These are phyloP conservation scores for Gallinago jamesoni DNA, from an alignment of 2,113 vertebrate species.

Conservation along the genomic window DNA sequence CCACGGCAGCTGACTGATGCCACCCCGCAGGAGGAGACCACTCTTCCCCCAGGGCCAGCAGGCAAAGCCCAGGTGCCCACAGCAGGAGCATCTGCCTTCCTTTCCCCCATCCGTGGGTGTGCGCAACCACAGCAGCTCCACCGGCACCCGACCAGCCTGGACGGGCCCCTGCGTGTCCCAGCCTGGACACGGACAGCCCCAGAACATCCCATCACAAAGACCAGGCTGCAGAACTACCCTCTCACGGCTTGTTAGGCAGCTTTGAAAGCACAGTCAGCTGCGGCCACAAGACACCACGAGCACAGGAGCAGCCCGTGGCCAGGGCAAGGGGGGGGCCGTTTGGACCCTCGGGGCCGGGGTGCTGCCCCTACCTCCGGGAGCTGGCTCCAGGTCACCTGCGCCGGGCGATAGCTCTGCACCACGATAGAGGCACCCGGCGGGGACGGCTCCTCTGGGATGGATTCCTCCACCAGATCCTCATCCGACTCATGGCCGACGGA, in stretches of 20 bases:
- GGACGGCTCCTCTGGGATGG: constrained; percentile 56
- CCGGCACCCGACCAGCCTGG: not conserved
- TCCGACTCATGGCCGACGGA: constrained; percentile 82
- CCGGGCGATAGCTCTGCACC: constrained; percentile 86
- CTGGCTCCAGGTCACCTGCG: constrained; percentile 92
- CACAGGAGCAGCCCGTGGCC: rapidly evolving
- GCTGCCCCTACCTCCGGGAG: constrained; percentile 83
- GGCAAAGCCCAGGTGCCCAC: not conserved
- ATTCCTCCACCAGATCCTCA: constrained; percentile 78
- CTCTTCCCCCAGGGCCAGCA: rapidly evolving
- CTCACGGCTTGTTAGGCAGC: not conserved
- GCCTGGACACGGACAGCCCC: not conserved
- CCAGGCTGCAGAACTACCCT: not conserved
- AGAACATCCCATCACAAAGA: not conserved
- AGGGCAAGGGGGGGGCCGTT: too few relatives aligned
- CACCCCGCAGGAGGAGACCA: not conserved
- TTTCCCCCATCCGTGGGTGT: too few relatives aligned
- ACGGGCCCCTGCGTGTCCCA: rapidly evolving
- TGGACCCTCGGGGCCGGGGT: rapidly evolving
- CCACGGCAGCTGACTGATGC: not conserved
- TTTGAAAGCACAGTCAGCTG: rapidly evolving
- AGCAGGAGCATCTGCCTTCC: not conserved
- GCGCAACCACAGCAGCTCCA: not conserved
- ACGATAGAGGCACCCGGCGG: constrained; percentile 78
- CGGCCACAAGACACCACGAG: not conserved